These are phyloP conservation scores for Bufo gargarizans DNA, from an alignment of 2,113 vertebrate genomes.

Conservation along the genomic window DNA sequence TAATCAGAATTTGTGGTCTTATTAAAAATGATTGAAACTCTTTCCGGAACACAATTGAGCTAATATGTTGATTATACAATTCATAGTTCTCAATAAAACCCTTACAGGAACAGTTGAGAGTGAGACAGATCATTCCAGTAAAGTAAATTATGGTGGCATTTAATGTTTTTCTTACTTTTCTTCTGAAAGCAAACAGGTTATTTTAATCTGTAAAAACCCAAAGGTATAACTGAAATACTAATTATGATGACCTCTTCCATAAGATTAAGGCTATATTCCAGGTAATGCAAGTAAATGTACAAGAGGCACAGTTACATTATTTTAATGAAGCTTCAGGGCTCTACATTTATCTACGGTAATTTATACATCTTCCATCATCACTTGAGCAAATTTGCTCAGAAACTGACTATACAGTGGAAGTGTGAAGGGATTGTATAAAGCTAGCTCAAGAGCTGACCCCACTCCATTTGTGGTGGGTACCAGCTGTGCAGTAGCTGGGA, in stretches of 20 bases:
- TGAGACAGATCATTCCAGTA: not conserved
- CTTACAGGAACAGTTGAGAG: not conserved
- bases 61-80: not conserved
- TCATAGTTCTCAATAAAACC: constrained; percentile 14
- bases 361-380: too few species aligned
- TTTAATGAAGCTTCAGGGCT: not conserved
- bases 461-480: too few species aligned
- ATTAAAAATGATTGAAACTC: constrained; percentile 27
- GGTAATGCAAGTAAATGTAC: too few species aligned
- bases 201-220: not conserved
- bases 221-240: not conserved
- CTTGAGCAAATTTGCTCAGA: too few species aligned
- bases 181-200: not conserved
- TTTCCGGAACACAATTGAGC: not conserved
- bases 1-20: not conserved
- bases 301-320: too few species aligned
- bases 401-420: too few species aligned
- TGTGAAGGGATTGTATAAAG: too few species aligned
- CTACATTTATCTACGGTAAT: too few species aligned
- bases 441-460: too few species aligned
- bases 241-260: too few species aligned
- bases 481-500: too few species aligned
- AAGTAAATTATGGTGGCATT: not conserved
- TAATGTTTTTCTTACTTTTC: constrained; percentile 1
- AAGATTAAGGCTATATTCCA: too few species aligned